These are phyloP conservation scores for Balanococcus diminutus DNA, from an alignment of 2,888 invertebrate species.

Conservation along the genomic window DNA sequence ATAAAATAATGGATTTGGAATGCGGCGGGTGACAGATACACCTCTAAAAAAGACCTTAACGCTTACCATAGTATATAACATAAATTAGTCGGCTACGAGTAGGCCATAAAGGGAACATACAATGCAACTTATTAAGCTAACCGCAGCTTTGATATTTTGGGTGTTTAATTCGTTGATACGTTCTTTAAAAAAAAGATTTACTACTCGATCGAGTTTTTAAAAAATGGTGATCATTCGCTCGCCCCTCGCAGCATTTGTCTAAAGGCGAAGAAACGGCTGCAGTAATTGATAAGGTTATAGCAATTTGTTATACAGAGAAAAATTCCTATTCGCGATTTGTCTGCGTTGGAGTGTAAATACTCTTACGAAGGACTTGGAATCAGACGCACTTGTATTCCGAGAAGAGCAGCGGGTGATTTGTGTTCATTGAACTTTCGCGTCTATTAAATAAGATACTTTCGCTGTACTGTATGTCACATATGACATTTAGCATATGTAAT, in stretches of 20 bases:
- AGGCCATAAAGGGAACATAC: constrained; percentile 6
- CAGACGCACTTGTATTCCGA: background rate
- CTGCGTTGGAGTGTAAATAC: too few relatives aligned
- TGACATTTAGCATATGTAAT: constrained; percentile 29
- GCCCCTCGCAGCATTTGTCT: background rate
- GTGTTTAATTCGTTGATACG: constrained; percentile 12
- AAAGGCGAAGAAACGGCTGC: background rate
- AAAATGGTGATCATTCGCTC: background rate
- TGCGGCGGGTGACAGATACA: constrained; percentile 39
- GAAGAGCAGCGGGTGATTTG: constrained; percentile 1
- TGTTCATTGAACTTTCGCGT: constrained; percentile 20
- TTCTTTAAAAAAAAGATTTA: background rate
- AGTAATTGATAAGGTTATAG: background rate
- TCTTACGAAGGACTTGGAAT: background rate
- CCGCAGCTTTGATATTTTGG: background rate
- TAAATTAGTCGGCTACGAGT: constrained; percentile 30
- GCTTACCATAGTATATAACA: constrained; percentile 1
- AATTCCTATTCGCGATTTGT: too few relatives aligned
- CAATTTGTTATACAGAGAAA: background rate
- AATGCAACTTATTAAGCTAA: constrained; percentile 20
- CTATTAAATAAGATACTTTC: background rate
- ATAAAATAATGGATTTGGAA: constrained; percentile 33
- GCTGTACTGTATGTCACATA: background rate
- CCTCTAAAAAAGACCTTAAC: constrained; percentile 19
- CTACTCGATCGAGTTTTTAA: background rate